Evolutionary conservation across 1,140 invertebrate genomes (phyloP).

Genomic region (Pristionchus pacificus): DNA sequence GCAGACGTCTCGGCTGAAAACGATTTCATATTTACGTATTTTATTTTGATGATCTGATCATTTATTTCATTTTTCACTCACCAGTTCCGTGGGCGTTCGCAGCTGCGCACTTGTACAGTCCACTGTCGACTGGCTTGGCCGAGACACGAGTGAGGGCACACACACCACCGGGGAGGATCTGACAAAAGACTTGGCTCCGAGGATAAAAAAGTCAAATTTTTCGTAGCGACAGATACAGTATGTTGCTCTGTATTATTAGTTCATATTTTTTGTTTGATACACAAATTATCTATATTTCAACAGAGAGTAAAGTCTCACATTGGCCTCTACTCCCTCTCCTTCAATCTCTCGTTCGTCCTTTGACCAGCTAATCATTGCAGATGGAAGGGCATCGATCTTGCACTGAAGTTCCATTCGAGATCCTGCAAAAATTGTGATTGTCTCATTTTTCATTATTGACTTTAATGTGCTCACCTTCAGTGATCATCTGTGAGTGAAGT

Average conservation of each 20-base stretch:
- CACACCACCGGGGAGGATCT: conserved; percentile 23
- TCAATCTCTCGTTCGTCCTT: conserved; percentile 28
- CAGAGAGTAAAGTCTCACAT: conserved; percentile 18
- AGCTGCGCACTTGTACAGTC: conserved; percentile 31
- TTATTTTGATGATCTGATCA: too few species aligned
- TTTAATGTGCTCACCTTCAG: conserved; percentile 16
- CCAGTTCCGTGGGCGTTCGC: conserved; percentile 27
- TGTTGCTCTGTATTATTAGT: too few species aligned
- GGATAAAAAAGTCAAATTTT: too few species aligned
- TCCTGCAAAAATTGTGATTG: neutral
- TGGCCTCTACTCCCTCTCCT: conserved; percentile 26
- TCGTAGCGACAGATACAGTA: too few species aligned
- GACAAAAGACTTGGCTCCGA: too few species aligned
- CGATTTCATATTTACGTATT: too few species aligned
- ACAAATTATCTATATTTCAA: conserved; percentile 1
- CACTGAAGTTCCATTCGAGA: conserved; percentile 30
- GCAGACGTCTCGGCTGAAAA: conserved; percentile 30
- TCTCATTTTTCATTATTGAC: neutral
- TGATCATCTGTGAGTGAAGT: conserved; percentile 20
- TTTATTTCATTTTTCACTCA: too few species aligned
- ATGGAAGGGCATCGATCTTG: conserved; percentile 26
- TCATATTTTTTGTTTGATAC: too few species aligned
- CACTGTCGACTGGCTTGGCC: conserved; percentile 23
- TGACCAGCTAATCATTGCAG: conserved; percentile 26
- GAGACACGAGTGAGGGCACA: conserved; percentile 28